A percentile compares a stretch with the other conserved stretches of the same genome.
Evolutionary conservation across 2,888 invertebrate species (phyloP).

Genomic region (Petrolisthes manimaculis): DNA sequence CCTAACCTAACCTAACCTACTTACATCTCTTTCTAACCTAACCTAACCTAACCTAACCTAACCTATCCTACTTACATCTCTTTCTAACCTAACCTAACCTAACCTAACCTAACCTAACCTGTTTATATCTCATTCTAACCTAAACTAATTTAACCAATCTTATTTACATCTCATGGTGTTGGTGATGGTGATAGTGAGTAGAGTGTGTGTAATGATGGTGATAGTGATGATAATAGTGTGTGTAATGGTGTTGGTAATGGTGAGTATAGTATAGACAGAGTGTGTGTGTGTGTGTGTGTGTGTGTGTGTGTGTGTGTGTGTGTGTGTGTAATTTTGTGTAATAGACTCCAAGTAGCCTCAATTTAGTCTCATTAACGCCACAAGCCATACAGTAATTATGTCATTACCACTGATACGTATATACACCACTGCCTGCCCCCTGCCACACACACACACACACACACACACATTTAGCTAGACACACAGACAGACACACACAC

Average conservation of each 20-base stretch:
- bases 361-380: background rate
- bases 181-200: background rate
- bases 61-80: background rate
- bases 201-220: slow-evolving; percentile 22
- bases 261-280: background rate
- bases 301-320: background rate
- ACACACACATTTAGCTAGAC: background rate
- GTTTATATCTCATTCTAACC: too few relatives aligned
- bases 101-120: background rate
- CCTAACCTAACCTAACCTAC: background rate
- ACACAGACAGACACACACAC: background rate
- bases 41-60: background rate
- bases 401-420: background rate
- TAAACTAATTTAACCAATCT: too few relatives aligned
- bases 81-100: background rate
- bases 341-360: background rate
- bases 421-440: background rate
- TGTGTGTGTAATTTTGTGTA: background rate
- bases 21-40: background rate
- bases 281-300: slow-evolving; percentile 19
- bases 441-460: background rate
- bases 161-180: background rate
- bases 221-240: background rate
- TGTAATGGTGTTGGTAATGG: background rate
- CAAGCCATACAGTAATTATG: background rate